A percentile compares a stretch with the other conserved stretches of the same genome.
These are phyloP conservation scores for Lymantria dispar DNA, from an alignment of 2,888 invertebrate species.

Conservation along the genomic window DNA sequence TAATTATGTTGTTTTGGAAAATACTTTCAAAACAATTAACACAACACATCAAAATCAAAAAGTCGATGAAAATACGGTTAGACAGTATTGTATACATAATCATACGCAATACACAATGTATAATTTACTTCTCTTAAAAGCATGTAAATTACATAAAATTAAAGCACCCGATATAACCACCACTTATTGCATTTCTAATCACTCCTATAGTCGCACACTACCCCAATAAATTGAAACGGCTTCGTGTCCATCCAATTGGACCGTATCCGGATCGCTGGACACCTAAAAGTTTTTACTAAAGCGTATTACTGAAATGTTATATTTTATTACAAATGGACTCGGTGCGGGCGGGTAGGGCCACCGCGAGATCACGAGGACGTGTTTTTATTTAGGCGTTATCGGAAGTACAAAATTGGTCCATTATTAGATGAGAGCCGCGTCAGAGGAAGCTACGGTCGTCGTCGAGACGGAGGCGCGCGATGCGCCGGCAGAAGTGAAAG, in stretches of 20 bases:
- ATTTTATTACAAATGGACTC: conserved; percentile 66
- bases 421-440: conserved; percentile 57
- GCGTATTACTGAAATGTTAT: conserved; percentile 48
- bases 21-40: conserved; percentile 23
- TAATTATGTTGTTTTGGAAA: conserved; percentile 35
- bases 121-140: conserved; percentile 53
- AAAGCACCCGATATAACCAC: conserved; percentile 74
- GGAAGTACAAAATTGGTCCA: conserved; percentile 78
- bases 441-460: conserved; percentile 69
- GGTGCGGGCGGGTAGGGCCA: conserved; percentile 51
- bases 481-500: conserved; percentile 73
- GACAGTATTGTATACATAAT: conserved; percentile 55
- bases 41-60: conserved; percentile 21
- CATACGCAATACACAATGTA: conserved; percentile 47
- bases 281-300: conserved; percentile 51
- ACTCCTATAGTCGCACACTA: conserved; percentile 47
- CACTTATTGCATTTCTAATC: conserved; percentile 59
- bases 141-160: conserved; percentile 67
- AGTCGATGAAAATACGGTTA: conserved; percentile 44
- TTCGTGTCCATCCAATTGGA: conserved; percentile 43
- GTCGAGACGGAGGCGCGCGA: conserved; percentile 60
- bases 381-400: conserved; percentile 65
- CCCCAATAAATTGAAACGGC: conserved; percentile 37
- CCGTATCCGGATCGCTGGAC: conserved; percentile 47
- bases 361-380: conserved; percentile 64